A percentile compares a stretch with the other conserved stretches of the same genome.
Evolutionary conservation across 2,113 vertebrate genomes (phyloP).

Genomic region (Tupaia chinensis): DNA sequence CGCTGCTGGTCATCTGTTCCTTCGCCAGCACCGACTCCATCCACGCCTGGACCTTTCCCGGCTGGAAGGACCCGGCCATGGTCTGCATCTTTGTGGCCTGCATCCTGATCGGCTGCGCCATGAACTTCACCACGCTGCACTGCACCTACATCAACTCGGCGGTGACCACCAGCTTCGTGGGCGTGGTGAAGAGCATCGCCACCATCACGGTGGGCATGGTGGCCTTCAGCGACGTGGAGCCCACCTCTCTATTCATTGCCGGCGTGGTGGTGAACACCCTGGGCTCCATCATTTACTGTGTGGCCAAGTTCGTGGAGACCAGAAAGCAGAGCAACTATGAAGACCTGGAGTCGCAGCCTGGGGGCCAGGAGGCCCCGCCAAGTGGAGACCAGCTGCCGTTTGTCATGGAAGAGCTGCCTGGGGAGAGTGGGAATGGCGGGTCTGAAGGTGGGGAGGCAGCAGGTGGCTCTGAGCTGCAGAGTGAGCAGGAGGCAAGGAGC

Average conservation of each 20-base stretch:
- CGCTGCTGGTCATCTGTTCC: conserved; percentile 93
- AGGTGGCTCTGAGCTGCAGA: conserved; percentile 39
- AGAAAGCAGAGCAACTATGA: conserved; percentile 93
- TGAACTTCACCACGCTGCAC: conserved; percentile 99
- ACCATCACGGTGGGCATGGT: conserved; percentile 99
- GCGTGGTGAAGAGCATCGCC: conserved; percentile 98
- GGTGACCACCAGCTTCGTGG: conserved; percentile 99
- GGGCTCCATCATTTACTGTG: conserved; percentile 96
- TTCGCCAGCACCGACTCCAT: conserved; percentile 95
- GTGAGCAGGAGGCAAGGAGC: conserved; percentile 60
- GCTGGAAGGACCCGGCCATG: conserved; percentile 94
- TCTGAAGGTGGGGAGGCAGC: conserved; percentile 67
- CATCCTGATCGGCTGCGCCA: conserved; percentile 96
- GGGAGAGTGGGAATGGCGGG: conserved; percentile 61
- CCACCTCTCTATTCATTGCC: conserved; percentile 95
- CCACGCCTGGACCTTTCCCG: conserved; percentile 95
- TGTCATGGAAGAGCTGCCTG: conserved; percentile 83
- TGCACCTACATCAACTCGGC: conserved; percentile 99
- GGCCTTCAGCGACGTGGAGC: conserved; percentile 96
- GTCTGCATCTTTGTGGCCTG: conserved; percentile 93
- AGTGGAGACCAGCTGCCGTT: conserved; percentile 83
- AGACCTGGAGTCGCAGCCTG: conserved; percentile 93
- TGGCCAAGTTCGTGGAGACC: conserved; percentile 95
- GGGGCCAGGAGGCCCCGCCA: conserved; percentile 82
- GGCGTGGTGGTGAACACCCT: conserved; percentile 97